Evolutionary conservation across 2,888 invertebrate genomes (phyloP).

Genomic region (Exephanes ischioxanthus): DNA sequence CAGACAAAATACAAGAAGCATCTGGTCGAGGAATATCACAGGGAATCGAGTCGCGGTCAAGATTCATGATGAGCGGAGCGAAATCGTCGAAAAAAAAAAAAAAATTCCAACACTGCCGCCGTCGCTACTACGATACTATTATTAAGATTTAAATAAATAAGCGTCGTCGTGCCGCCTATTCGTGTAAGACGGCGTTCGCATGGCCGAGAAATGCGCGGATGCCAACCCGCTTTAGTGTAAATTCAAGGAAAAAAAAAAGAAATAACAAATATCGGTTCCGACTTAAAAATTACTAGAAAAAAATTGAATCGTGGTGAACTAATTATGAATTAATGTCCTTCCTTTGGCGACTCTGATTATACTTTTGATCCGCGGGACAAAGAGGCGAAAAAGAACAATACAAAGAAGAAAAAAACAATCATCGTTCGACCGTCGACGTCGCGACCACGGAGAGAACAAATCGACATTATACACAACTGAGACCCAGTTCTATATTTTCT

Average conservation of each 20-base stretch:
- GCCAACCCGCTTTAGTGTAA: constrained; percentile 56
- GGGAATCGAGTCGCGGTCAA: constrained; percentile 78
- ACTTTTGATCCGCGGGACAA: constrained; percentile 1
- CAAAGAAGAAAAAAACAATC: not conserved
- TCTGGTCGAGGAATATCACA: constrained; percentile 86
- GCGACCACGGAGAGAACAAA: constrained; percentile 29
- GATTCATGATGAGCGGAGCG: constrained; percentile 83
- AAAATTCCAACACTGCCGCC: constrained; percentile 72
- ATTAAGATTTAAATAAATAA: constrained; percentile 49
- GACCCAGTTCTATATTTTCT: constrained; percentile 36
- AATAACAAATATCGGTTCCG: constrained; percentile 26
- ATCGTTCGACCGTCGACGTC: constrained; percentile 27
- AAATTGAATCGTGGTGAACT: constrained; percentile 47
- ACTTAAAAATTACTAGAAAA: constrained; percentile 27
- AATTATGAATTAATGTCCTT: constrained; percentile 23
- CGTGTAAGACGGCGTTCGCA: constrained; percentile 25
- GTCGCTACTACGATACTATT: constrained; percentile 63
- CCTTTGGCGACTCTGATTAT: constrained; percentile 8
- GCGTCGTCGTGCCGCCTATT: constrained; percentile 35
- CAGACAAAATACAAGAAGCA: constrained; percentile 94
- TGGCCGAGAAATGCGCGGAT: constrained; percentile 16
- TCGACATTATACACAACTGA: constrained; percentile 26
- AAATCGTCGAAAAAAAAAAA: constrained; percentile 45
- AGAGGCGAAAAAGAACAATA: not conserved
- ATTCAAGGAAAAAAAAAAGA: constrained; percentile 40